A percentile compares a stretch with the other conserved stretches of the same genome.
These are phyloP conservation scores for Hephaestus fuliginosus DNA, from an alignment of 2,797 vertebrate species.

Conservation along the genomic window DNA sequence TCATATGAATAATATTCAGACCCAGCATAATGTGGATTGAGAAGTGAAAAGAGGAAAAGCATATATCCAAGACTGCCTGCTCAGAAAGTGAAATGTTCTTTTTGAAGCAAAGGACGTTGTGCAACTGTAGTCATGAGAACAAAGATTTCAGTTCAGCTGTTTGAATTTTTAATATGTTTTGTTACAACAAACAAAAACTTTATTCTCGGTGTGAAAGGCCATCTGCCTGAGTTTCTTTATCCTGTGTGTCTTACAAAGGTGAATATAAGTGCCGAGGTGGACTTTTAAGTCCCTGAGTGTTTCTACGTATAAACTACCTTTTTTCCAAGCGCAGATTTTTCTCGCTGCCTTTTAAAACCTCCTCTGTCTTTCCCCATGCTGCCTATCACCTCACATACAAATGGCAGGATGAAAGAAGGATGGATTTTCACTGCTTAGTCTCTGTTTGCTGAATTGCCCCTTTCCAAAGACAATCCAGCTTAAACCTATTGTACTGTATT, in stretches of 20 bases:
- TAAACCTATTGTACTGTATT: slow-evolving; percentile 69
- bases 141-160: neutral
- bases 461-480: slow-evolving; percentile 74
- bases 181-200: slow-evolving; percentile 5
- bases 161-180: slow-evolving; percentile 14
- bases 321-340: slow-evolving; percentile 27
- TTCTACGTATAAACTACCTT: slow-evolving; percentile 22
- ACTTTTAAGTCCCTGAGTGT: slow-evolving; percentile 35
- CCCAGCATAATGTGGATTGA: neutral
- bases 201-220: slow-evolving; percentile 23
- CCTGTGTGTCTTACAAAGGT: slow-evolving; percentile 15
- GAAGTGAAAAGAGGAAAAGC: neutral
- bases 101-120: slow-evolving; percentile 11
- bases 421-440: slow-evolving; percentile 69
- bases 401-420: slow-evolving; percentile 67
- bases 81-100: slow-evolving; percentile 5
- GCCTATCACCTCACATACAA: slow-evolving; percentile 68
- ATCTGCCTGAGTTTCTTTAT: slow-evolving; percentile 20
- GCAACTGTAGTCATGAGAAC: neutral
- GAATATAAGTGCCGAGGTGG: slow-evolving; percentile 32
- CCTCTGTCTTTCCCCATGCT: slow-evolving; percentile 38
- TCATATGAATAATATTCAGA: neutral
- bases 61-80: neutral
- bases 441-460: slow-evolving; percentile 73
- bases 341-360: slow-evolving; percentile 45